Evolutionary conservation across 2,888 invertebrate genomes (phyloP).

Genomic region (Drosophila pseudotalamancana): DNA sequence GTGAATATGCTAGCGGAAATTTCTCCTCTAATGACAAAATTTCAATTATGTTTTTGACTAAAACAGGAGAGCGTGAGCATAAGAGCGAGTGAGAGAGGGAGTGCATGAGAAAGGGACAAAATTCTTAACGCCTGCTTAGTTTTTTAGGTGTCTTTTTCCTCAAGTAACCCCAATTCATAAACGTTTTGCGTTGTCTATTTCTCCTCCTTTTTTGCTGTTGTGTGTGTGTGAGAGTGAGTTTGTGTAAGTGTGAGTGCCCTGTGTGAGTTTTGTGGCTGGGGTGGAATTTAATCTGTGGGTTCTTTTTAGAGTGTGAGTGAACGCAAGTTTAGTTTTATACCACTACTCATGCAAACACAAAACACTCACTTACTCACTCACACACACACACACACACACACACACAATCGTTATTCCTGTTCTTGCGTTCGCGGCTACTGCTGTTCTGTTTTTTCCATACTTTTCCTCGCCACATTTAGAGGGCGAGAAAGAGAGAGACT

Average conservation of each 20-base stretch:
- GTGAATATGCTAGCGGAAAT: not conserved
- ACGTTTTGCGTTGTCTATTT: constrained; percentile 39
- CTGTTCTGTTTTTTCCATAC: constrained; percentile 29
- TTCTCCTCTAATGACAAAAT: constrained; percentile 18
- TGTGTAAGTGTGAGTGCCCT: constrained; percentile 5
- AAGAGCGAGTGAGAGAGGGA: constrained; percentile 4
- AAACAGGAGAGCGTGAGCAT: not conserved
- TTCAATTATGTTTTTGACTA: constrained; percentile 12
- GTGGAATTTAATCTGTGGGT: constrained; percentile 52
- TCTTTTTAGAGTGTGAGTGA: constrained; percentile 34
- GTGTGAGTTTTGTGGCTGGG: constrained; percentile 36
- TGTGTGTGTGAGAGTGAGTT: constrained; percentile 5
- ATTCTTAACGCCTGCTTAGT: constrained; percentile 48
- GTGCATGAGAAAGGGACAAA: constrained; percentile 24
- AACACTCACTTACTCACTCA: constrained; percentile 8
- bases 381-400: constrained; percentile 2
- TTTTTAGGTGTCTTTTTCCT: constrained; percentile 42
- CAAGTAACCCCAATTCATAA: constrained; percentile 63
- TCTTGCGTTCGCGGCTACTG: constrained; percentile 36
- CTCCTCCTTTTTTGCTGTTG: constrained; percentile 35
- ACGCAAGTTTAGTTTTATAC: constrained; percentile 49
- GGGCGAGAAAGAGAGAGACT: constrained; percentile 30
- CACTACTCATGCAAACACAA: constrained; percentile 17
- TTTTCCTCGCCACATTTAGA: constrained; percentile 7
- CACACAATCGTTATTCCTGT: constrained; percentile 23